Percentiles rank a stretch among this genome's conserved stretches.
These are phyloP conservation scores for Onthophagus taurus DNA, from an alignment of 1,140 invertebrate species.

Conservation along the genomic window DNA sequence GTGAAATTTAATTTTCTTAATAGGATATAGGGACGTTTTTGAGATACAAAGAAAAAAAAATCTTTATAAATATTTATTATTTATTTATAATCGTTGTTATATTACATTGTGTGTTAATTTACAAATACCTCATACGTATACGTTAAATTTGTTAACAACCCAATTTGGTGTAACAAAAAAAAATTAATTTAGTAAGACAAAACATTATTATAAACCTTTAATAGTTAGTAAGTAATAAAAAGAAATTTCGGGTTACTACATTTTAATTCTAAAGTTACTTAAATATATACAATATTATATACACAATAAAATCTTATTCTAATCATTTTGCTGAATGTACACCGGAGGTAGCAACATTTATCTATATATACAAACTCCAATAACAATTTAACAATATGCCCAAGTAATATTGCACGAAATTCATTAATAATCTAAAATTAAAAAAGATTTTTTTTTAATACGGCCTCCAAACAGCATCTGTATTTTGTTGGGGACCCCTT, in stretches of 20 bases:
- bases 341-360: constrained; percentile 16
- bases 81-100: constrained; percentile 13
- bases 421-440: constrained; percentile 7
- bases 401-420: constrained; percentile 21
- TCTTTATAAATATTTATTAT: constrained; percentile 11
- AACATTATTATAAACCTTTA: background rate
- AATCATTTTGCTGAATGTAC: background rate
- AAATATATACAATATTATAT: background rate
- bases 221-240: constrained; percentile 12
- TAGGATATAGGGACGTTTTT: too few relatives aligned
- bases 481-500: constrained; percentile 51
- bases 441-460: constrained; percentile 32
- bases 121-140: constrained; percentile 12
- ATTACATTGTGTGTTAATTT: constrained; percentile 13
- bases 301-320: background rate
- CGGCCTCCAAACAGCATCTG: constrained; percentile 56
- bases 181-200: background rate
- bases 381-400: constrained; percentile 11
- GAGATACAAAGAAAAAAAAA: background rate
- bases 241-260: background rate
- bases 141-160: constrained; percentile 11
- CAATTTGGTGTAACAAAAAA: too few relatives aligned
- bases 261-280: background rate
- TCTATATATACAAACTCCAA: constrained; percentile 6
- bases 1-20: too few relatives aligned